Evolutionary conservation across 2,888 invertebrate genomes (phyloP).

Genomic region (Tenthredo distinguenda): DNA sequence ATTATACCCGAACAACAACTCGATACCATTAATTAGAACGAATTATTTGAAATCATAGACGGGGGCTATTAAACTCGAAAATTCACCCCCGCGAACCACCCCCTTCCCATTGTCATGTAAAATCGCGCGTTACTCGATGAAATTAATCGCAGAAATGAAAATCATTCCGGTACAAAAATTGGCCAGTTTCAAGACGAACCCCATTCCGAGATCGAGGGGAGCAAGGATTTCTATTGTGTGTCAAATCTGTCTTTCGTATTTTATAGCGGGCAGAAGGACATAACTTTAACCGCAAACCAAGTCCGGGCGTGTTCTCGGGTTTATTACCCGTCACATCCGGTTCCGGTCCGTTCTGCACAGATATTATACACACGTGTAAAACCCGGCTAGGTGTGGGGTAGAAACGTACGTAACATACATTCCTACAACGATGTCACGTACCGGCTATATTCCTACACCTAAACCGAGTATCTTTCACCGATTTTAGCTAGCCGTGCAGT

Average conservation of each 20-base stretch:
- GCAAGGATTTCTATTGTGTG: background rate
- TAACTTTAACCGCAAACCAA: constrained; percentile 27
- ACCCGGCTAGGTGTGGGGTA: background rate
- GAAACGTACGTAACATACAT: background rate
- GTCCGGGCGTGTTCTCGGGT: constrained; percentile 35
- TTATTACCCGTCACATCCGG: constrained; percentile 45
- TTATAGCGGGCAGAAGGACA: constrained; percentile 18
- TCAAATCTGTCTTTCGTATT: constrained; percentile 4
- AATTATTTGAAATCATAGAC: background rate
- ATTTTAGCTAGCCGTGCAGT: background rate
- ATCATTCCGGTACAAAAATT: too few species aligned
- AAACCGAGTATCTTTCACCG: background rate
- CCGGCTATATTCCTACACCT: background rate
- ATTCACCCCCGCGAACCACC: background rate
- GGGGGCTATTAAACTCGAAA: background rate
- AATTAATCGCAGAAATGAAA: background rate
- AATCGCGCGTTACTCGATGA: background rate
- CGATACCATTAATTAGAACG: background rate
- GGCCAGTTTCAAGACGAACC: too few species aligned
- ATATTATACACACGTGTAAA: constrained; percentile 4
- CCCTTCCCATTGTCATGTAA: background rate
- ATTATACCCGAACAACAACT: background rate
- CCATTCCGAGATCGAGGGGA: too few species aligned
- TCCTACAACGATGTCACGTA: background rate
- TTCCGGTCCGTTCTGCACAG: constrained; percentile 24